A percentile compares a stretch with the other conserved stretches of the same genome.
Evolutionary conservation across 2,888 invertebrate species (phyloP).

Genomic region (Eilema sororculum): DNA sequence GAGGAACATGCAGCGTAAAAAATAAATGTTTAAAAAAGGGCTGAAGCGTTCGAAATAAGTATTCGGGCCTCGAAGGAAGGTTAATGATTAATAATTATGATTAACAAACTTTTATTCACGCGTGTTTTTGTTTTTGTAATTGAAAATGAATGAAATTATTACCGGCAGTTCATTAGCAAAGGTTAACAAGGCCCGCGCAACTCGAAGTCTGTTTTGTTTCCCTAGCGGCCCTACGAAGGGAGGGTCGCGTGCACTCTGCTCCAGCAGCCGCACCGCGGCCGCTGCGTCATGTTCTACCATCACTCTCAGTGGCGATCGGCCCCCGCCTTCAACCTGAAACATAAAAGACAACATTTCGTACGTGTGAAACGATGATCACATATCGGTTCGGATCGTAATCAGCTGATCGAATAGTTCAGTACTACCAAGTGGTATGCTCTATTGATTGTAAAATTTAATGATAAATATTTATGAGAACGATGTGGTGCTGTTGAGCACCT

Average conservation of each 20-base stretch:
- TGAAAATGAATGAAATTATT: not conserved
- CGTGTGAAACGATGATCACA: too few relatives aligned
- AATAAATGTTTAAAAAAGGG: not conserved
- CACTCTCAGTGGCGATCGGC: conserved; percentile 70
- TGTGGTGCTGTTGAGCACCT: too few relatives aligned
- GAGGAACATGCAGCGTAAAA: too few relatives aligned
- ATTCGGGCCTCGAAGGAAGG: too few relatives aligned
- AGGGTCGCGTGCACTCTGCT: conserved; percentile 80
- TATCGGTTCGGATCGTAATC: too few relatives aligned
- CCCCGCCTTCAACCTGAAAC: conserved; percentile 42
- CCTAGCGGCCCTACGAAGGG: conserved; percentile 83
- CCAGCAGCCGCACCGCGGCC: conserved; percentile 75
- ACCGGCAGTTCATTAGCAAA: conserved; percentile 53
- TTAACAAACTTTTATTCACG: too few relatives aligned
- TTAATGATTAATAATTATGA: too few relatives aligned
- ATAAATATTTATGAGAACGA: too few relatives aligned
- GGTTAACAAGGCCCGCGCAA: conserved; percentile 72
- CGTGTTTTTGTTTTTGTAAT: not conserved
- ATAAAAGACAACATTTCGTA: not conserved
- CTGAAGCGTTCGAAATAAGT: not conserved
- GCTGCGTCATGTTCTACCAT: conserved; percentile 76
- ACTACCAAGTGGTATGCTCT: too few relatives aligned
- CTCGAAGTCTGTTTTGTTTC: conserved; percentile 80
- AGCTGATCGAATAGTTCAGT: too few relatives aligned
- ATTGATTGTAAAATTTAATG: too few relatives aligned